Evolutionary conservation across 23 tunicate species (phyloP), one percentile per base, ranked within the genome.

Genomic region (Clavelina lepadiformis): DNA sequence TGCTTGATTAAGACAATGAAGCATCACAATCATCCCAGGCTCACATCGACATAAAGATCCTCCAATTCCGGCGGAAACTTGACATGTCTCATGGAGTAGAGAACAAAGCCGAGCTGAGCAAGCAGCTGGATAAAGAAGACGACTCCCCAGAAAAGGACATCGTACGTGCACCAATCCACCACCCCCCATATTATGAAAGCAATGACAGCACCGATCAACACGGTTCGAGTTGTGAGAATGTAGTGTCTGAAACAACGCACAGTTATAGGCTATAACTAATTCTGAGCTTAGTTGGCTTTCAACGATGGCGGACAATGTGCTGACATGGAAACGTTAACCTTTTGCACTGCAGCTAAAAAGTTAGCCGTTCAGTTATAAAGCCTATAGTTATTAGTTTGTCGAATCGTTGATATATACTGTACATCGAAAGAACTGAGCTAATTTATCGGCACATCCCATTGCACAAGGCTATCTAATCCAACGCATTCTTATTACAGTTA

Each of bases 91-190:
- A 56, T 63, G 27, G 35, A 24, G 72, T 88, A 88, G 35, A 80
- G 33, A 20, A 64, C 72, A 58, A 67, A 68, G 1, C 74, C 41
- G 24, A 88, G 78, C 38, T 74, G 82, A 0, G 32, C 31, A 35
- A 80, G 47, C 38, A 72, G 80, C 60, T 88, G 96, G 11, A 88
- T 33, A 44, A 88, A 38, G 46, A 69, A 79, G 20, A 88, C 24
- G 3, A 50, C 32, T 5, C 88, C 68, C 96, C 96, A 88, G 11
- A 56, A 37, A 13, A 88, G 18, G 3, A 80, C 74, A 50, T 88
- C 96, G 45, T 49, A 68, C 5, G 96, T 88, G 59, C 96, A 88
- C 96, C 96, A 88, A 33, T 57, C 80, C 59, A 76, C 1, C 2
- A 58, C 59, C n/a, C 88, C 96, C 96, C 96, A 88, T 22, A 80